Percentiles rank a stretch among this genome's conserved stretches.
Conservation (phyloP, 1,140 invertebrate species). For the Cardiocondyla obscurior region DNA sequence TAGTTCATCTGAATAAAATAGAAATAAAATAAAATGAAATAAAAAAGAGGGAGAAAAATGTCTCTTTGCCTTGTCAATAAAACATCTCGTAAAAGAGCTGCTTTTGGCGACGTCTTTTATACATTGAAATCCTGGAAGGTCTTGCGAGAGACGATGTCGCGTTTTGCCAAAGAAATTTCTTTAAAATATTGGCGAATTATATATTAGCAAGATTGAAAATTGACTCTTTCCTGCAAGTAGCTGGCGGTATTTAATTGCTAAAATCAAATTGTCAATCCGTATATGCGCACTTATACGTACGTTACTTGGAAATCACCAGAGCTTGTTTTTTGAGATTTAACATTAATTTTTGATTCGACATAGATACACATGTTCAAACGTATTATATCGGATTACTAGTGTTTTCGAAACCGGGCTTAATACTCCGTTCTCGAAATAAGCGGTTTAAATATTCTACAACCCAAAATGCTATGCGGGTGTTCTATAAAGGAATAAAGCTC, state of each 20-base stretch:
- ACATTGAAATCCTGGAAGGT: slow-evolving; percentile 38
- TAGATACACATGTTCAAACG: neutral
- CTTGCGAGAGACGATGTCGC: neutral
- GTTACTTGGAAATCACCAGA: too few species aligned
- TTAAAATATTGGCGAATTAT: neutral
- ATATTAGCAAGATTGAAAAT: neutral
- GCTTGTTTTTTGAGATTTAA: neutral
- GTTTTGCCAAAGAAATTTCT: neutral
- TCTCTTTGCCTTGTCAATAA: slow-evolving; percentile 24
- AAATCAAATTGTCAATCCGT: neutral
- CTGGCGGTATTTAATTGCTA: too few species aligned
- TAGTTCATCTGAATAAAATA: neutral
- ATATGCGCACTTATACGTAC: neutral
- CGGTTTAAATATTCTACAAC: neutral
- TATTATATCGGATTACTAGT: neutral
- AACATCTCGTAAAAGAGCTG: slow-evolving; percentile 12
- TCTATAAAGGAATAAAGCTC: neutral
- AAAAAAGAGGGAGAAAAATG: slow-evolving; percentile 17
- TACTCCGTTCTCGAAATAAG: neutral
- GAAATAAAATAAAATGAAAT: neutral
- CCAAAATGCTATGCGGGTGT: neutral
- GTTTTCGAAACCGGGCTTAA: neutral
- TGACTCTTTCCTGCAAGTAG: neutral
- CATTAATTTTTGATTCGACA: neutral
- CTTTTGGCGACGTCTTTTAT: slow-evolving; percentile 11